Conservation (phyloP, 2,888 invertebrate species). For the Galeopsomyia nigrocyanea region DNA sequence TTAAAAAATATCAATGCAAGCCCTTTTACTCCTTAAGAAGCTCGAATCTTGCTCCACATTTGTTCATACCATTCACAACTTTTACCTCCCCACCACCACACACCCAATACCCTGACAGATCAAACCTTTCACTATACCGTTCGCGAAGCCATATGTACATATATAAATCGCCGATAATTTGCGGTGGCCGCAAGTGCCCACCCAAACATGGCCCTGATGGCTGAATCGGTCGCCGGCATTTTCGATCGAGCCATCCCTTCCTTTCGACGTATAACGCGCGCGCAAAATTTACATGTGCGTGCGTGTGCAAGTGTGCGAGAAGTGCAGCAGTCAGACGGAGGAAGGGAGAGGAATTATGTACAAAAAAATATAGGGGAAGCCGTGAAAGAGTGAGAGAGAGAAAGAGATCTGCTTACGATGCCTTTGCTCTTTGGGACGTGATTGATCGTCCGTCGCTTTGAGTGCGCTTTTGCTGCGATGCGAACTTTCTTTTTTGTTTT, state of each 20-base stretch:
- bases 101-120: too few relatives aligned
- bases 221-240: constrained; percentile 45
- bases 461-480: constrained; percentile 8
- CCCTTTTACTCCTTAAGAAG: too few relatives aligned
- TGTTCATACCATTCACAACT: too few relatives aligned
- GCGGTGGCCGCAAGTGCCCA: constrained; percentile 21
- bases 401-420: constrained; percentile 2
- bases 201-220: constrained; percentile 44
- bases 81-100: too few relatives aligned
- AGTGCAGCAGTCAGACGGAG: not conserved
- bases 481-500: too few relatives aligned
- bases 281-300: not conserved
- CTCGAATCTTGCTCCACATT: too few relatives aligned
- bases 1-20: too few relatives aligned
- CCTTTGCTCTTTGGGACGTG: constrained; percentile 7
- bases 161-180: not conserved
- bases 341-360: constrained; percentile 12
- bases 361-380: not conserved
- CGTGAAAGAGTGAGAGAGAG: constrained; percentile 14
- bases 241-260: constrained; percentile 32
- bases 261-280: not conserved
- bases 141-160: too few relatives aligned
- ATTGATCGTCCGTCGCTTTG: constrained; percentile 26
- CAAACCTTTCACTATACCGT: too few relatives aligned
- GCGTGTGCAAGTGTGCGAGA: not conserved